Percentiles rank a stretch among this genome's conserved stretches.
Evolutionary conservation across 2,888 invertebrate species (phyloP).

Genomic region (Zygaena filipendulae): DNA sequence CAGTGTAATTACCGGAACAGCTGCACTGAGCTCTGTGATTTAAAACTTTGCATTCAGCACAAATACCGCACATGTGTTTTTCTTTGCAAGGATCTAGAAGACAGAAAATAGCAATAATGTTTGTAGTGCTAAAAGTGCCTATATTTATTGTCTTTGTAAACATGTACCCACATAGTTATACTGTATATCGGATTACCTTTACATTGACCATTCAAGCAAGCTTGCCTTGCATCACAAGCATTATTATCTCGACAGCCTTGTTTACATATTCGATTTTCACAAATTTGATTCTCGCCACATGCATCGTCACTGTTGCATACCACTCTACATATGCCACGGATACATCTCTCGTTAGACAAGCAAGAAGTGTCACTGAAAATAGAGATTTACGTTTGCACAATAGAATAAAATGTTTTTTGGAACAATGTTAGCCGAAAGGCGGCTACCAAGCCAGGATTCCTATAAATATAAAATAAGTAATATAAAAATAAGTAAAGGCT

Average conservation of each 20-base stretch:
- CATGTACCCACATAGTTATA: too few relatives aligned
- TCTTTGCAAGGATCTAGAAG: constrained; percentile 80
- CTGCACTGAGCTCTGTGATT: constrained; percentile 89
- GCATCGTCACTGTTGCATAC: constrained; percentile 89
- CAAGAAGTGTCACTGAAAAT: constrained; percentile 80
- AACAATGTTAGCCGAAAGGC: too few relatives aligned
- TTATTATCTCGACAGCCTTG: constrained; percentile 88
- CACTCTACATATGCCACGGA: constrained; percentile 82
- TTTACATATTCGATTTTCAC: constrained; percentile 86
- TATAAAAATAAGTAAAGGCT: too few relatives aligned
- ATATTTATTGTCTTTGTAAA: too few relatives aligned
- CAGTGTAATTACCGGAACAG: constrained; percentile 83
- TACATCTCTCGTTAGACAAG: constrained; percentile 86
- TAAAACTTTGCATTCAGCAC: constrained; percentile 83
- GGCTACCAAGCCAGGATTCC: too few relatives aligned
- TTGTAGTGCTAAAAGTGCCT: too few relatives aligned
- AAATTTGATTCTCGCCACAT: constrained; percentile 85
- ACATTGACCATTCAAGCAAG: constrained; percentile 86
- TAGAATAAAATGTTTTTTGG: too few relatives aligned
- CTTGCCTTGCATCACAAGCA: constrained; percentile 77
- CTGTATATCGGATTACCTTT: constrained; percentile 73
- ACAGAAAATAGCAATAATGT: too few relatives aligned
- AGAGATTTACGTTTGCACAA: too few relatives aligned
- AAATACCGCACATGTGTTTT: constrained; percentile 80
- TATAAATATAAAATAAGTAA: too few relatives aligned